Conservation (phyloP, 2,888 invertebrate genomes). For the Platerodrilus igneus region DNA sequence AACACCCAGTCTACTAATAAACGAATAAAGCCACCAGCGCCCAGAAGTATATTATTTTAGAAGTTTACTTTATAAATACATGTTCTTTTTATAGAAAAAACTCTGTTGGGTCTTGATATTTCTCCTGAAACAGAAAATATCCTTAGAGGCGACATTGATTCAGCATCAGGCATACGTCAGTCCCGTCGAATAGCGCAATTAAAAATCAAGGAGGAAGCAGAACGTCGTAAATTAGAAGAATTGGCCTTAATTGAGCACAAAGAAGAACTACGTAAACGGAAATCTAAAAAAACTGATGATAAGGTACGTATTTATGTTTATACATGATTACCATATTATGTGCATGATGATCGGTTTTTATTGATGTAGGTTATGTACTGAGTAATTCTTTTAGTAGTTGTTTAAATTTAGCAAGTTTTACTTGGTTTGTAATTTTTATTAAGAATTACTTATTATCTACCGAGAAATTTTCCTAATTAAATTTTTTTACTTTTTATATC, state of each 20-base stretch:
- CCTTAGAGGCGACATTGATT: slow-evolving; percentile 30
- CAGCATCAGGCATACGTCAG: slow-evolving; percentile 64
- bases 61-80: not conserved
- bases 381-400: too few species aligned
- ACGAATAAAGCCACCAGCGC: slow-evolving; percentile 34
- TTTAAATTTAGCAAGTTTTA: too few species aligned
- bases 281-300: slow-evolving; percentile 40
- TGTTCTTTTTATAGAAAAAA: slow-evolving; percentile 38
- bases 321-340: too few species aligned
- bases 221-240: slow-evolving; percentile 69
- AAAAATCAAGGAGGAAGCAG: slow-evolving; percentile 82
- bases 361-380: slow-evolving; percentile 41
- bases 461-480: too few species aligned
- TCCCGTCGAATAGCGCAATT: slow-evolving; percentile 83
- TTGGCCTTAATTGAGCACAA: slow-evolving; percentile 64
- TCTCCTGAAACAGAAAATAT: slow-evolving; percentile 40
- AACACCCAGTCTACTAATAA: slow-evolving; percentile 18
- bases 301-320: slow-evolving; percentile 30
- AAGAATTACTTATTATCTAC: too few species aligned
- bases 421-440: too few species aligned
- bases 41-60: slow-evolving; percentile 30
- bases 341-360: slow-evolving; percentile 23
- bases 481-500: too few species aligned
- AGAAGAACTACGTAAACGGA: slow-evolving; percentile 56
- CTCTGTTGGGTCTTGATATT: slow-evolving; percentile 51